phyloP scores from a whole-genome alignment of 1,140 invertebrate genomes.

The Rhysida immarginata region DNA sequence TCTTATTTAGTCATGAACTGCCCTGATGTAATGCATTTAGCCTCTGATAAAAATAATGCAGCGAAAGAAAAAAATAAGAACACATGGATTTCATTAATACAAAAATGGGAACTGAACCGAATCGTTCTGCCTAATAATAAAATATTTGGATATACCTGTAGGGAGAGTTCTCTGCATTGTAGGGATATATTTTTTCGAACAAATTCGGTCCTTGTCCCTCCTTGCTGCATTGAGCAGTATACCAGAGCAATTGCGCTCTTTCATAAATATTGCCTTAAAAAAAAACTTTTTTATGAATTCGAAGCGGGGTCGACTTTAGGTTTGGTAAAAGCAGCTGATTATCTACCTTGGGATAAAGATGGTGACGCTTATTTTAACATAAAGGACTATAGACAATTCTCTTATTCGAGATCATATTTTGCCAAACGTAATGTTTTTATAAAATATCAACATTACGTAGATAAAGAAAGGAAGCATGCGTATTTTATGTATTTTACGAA shows the following conservation, averaged over 20 bases:
- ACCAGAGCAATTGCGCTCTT: conserved; percentile 10
- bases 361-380: conserved; percentile 18
- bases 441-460: neutral
- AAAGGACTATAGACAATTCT: conserved; percentile 12
- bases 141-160: conserved; percentile 14
- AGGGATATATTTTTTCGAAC: neutral
- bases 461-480: neutral
- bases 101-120: conserved; percentile 17
- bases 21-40: neutral
- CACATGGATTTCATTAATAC: conserved; percentile 15
- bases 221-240: conserved; percentile 17
- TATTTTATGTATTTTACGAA: neutral
- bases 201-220: conserved; percentile 4
- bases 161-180: conserved; percentile 15
- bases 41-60: neutral
- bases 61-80: neutral
- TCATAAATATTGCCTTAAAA: conserved; percentile 8
- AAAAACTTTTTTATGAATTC: conserved; percentile 19
- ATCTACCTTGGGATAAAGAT: conserved; percentile 24
- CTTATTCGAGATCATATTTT: neutral
- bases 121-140: conserved; percentile 6
- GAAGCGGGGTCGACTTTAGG: conserved; percentile 21
- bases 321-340: conserved; percentile 21
- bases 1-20: neutral
- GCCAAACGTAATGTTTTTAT: neutral